These are phyloP conservation scores for Homalodisca vitripennis DNA, from an alignment of 1,140 invertebrate genomes.

Conservation along the genomic window DNA sequence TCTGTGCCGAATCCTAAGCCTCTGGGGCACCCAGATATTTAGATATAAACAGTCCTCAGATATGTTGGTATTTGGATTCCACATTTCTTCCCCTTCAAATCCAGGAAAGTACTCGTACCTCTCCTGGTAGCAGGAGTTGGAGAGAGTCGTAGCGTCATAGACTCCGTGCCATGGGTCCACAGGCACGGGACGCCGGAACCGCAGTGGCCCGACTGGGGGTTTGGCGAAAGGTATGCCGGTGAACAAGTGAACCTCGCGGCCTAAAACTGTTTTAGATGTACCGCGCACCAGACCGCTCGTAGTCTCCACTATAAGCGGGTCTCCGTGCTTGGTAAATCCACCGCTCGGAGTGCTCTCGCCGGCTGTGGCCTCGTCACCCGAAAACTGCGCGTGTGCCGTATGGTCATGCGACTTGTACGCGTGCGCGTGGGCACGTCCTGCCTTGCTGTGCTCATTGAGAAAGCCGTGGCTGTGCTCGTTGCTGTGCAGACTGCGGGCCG, in stretches of 20 bases:
- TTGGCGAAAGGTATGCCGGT: conserved; percentile 95
- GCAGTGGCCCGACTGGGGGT: conserved; percentile 74
- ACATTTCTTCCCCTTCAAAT: conserved; percentile 91
- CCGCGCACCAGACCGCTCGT: conserved; percentile 76
- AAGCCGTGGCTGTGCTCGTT: conserved; percentile 13
- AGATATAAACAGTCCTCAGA: conserved; percentile 93
- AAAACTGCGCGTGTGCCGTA: conserved; percentile 9
- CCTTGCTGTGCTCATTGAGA: conserved; percentile 6
- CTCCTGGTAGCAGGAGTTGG: conserved; percentile 84
- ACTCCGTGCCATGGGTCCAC: conserved; percentile 84
- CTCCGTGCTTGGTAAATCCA: conserved; percentile 50
- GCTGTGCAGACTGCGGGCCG: not conserved
- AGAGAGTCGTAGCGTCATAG: conserved; percentile 71
- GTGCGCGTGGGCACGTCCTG: not conserved
- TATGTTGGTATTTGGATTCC: conserved; percentile 91
- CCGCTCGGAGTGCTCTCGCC: not conserved
- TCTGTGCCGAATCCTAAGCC: conserved; percentile 64
- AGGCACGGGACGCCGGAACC: conserved; percentile 84
- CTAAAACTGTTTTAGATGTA: conserved; percentile 69
- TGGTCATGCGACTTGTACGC: conserved; percentile 19
- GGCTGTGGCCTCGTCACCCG: not conserved
- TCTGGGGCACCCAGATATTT: conserved; percentile 88
- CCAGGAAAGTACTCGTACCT: conserved; percentile 85
- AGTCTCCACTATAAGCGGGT: conserved; percentile 76
- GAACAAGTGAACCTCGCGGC: conserved; percentile 83